Evolutionary conservation across 1,140 invertebrate species (phyloP), one percentile per base, ranked within the genome.

Genomic region (Heterodera schachtii): DNA sequence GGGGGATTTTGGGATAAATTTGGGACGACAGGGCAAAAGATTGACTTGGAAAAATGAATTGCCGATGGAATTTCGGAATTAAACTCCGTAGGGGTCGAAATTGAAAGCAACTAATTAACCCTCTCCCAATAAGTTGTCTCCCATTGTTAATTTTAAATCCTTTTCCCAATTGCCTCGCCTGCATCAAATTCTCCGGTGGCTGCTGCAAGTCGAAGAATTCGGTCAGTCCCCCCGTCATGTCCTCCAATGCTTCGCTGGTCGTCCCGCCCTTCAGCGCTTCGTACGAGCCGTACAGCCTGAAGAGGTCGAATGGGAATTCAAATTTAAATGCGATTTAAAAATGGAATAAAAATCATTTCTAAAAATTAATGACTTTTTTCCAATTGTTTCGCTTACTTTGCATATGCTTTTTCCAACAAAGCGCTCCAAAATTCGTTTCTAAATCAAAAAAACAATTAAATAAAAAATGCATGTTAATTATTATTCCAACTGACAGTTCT

Each of bases 251-350:
- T 90, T 99, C 97, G 87, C 94, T 95, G 2, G 96, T 98, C 1
- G 95, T 95, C 41, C 97, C 97, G 67, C 97, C 97, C 90, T 98
- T 98, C 0, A 99, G 92, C 0, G 96, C 95, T 91, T 99, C 97
- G 90, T 99, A 99, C 0, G 95, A 97, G 2, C 97, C 97, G 90
- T 97, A 95, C 49, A 98, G 94, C 93, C 67, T 85, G 46, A 31
- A 31, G 31, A 31, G 31, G 31, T 31, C 31, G 31, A 31, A 31
- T 31, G 31, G 31, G 31, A 31, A 31, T 31, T 31, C 31, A 31
- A 31, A 31, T 31, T 31, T 31, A 31, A 31, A 31, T 31, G 31
- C 31, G 31, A 31, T 31, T 31, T 31, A 0, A n/a, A n/a, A n/a
- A n/a, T 31, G 31, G 1, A 31, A 31, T 31, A 31, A 31, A 31